Conservation (phyloP, 2,113 vertebrate species). For the Phylloscopus trochilus region DNA sequence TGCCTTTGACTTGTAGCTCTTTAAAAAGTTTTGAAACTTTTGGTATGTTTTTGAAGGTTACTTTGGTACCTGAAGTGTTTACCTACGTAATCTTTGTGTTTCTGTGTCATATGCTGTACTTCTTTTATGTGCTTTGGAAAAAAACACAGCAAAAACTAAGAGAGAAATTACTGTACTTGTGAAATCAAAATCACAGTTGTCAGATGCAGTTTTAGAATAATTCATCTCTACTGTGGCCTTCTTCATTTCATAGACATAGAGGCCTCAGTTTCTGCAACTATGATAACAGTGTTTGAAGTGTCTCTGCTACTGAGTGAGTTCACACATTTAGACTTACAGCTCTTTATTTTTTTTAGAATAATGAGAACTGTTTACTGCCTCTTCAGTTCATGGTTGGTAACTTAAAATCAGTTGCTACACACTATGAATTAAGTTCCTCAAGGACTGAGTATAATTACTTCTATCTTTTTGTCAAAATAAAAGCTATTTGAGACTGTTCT, state of each 20-base stretch:
- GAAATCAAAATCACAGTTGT: neutral
- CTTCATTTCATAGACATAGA: neutral
- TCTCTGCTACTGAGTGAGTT: neutral
- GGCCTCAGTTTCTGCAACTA: neutral
- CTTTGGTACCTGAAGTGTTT: neutral
- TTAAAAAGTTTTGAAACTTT: neutral
- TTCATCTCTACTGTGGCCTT: neutral
- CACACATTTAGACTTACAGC: neutral
- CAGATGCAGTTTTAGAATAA: neutral
- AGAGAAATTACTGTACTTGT: neutral
- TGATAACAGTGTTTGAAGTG: neutral
- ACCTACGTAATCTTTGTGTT: neutral
- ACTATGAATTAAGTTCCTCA: neutral
- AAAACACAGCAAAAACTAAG: rapidly evolving
- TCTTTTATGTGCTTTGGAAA: neutral
- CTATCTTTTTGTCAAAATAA: neutral
- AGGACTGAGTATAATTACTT: neutral
- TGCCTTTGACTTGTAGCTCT: neutral
- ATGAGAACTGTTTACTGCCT: neutral
- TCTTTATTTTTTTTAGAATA: neutral
- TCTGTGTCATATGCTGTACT: neutral
- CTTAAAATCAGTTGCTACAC: neutral
- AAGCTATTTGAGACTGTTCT: neutral
- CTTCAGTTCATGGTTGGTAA: neutral
- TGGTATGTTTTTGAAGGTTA: neutral